Evolutionary conservation across 2,113 vertebrate genomes (phyloP), one percentile per base, ranked within the genome.

Genomic region (Onychorhynchus coronatus): DNA sequence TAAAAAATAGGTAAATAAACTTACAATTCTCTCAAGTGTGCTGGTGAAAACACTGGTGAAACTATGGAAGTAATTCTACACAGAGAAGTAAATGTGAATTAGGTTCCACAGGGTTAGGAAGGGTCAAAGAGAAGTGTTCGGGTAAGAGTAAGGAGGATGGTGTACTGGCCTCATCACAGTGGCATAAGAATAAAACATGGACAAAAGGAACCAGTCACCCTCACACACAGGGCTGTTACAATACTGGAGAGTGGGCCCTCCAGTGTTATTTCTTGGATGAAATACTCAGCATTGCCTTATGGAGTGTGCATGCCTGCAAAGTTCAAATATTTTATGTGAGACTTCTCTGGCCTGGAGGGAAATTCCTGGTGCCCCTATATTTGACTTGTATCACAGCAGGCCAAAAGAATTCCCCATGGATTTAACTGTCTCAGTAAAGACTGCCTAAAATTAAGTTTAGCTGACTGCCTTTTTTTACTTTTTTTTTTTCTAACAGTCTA

Each of bases 291-390:
- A 58, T 96, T 82, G 75, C 82, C 85, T 93, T 92, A 85, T 56
- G 76, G 94, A 91, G 59, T 82, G 61, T 94, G 84, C 91, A 73
- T 90, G 92, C 85, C 76, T 93, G 65, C 78, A 96, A 91, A 96
- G 89, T 97, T 95, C 88, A 96, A 92, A 75, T 92, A 83, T 94
- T 96, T 96, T 66, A 52, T 91, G 79, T 94, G 87, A 86, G 96
- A 76, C 89, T 92, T 95, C 50, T 94, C 91, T 95, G 84, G 88
- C 94, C 91, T 58, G n/a, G 58, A 95, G 91, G 91, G 81, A 91
- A 96, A 97, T 97, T 97, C 95, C 67, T 97, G 59, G 55, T 95
- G 88, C 55, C 92, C 93, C 81, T 97, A 95, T 96, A 93, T 96
- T 97, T 97, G 96, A 94, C 94, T 95, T 74, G 77, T 82, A 85